These are phyloP conservation scores for Fratercula arctica DNA, from an alignment of 2,797 vertebrate species.

Conservation along the genomic window DNA sequence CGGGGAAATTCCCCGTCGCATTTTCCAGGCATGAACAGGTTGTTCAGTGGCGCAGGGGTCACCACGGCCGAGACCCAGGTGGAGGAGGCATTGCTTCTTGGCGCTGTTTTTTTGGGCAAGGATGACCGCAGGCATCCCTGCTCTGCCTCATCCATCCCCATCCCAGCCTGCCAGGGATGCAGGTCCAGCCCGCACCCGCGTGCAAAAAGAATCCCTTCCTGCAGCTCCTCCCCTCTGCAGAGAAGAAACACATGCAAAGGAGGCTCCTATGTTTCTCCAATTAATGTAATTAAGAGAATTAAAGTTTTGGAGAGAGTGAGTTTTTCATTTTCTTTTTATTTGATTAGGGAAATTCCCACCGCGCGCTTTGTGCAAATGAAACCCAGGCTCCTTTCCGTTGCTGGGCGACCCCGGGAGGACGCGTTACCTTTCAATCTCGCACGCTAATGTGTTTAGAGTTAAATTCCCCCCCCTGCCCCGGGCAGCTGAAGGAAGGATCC, in stretches of 20 bases:
- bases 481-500: slow-evolving; percentile 75
- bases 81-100: background rate
- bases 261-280: slow-evolving; percentile 73
- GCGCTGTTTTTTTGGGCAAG: accelerated
- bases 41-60: accelerated
- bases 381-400: slow-evolving; percentile 77
- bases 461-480: slow-evolving; percentile 58
- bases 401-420: slow-evolving; percentile 74
- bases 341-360: slow-evolving; percentile 81
- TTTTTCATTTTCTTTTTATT: slow-evolving; percentile 83
- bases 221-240: background rate
- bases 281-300: slow-evolving; percentile 83
- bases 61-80: background rate
- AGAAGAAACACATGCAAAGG: background rate
- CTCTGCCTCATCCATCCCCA: background rate
- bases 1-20: background rate
- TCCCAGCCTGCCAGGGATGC: background rate
- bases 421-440: slow-evolving; percentile 77
- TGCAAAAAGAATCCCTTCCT: background rate
- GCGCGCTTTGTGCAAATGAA: slow-evolving; percentile 76
- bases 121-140: background rate
- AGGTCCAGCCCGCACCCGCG: background rate
- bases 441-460: slow-evolving; percentile 79
- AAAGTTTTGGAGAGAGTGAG: slow-evolving; percentile 75
- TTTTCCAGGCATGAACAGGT: background rate